Base-by-base conservation (phyloP, 1,140 invertebrate genomes). In the Orius laevigatus region DNA sequence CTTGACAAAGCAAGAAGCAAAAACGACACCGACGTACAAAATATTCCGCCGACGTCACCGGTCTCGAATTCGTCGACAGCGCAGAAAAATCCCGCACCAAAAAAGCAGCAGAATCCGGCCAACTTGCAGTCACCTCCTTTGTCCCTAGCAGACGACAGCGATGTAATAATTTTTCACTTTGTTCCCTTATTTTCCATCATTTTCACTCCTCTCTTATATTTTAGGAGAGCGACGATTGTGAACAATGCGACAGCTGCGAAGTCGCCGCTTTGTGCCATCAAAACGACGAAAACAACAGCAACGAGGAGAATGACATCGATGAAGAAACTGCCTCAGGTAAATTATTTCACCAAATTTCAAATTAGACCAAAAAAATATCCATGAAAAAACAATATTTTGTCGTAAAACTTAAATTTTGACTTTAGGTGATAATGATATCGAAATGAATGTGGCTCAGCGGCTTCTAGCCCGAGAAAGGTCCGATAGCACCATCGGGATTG, bases 301-400 rank as follows among this genome's bases (percentile, higher is more conserved):
- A 79, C 59, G 81, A 84, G 55, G 81, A 84, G 60, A 85, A 84
- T 62, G 81, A 84, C 58, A 75, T 84, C 3, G 80, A 84, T 59
- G 78, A 86, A 55, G 83, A 87, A 68, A 83, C 81, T 2, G 84
- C 87, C 76, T 84, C 77, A 60, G 82, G 79, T 79, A 63, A 66
- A 53, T 58, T 39, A n/a, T 46, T 32, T 32, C 44, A 25, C n/a
- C n/a, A n/a, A n/a, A n/a, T n/a, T n/a, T n/a, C n/a, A n/a, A n/a
- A n/a, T n/a, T n/a, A n/a, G n/a, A n/a, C n/a, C n/a, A n/a, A n/a
- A n/a, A n/a, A n/a, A 25, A 25, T 25, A 25, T 25, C 25, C 25
- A 4, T 25, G 8, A 25, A 25, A 25, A 25, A 4, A 8, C n/a
- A n/a, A n/a, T n/a, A n/a, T n/a, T n/a, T n/a, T n/a, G n/a, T n/a